These are phyloP conservation scores for Rhinoderma darwinii DNA, from an alignment of 2,113 vertebrate species.

Conservation along the genomic window DNA sequence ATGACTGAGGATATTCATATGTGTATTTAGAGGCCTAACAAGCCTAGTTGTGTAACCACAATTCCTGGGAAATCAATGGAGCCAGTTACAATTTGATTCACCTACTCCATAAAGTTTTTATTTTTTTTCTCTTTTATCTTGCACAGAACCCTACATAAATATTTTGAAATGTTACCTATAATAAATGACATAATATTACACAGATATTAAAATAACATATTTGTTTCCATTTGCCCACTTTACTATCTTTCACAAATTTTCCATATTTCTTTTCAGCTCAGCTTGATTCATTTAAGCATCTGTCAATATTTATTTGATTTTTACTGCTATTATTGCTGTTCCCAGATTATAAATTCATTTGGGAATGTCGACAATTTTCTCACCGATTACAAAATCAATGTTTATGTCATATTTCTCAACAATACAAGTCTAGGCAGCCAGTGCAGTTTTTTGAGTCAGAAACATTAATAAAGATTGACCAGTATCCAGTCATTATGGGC, in stretches of 20 bases:
- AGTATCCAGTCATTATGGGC: background rate
- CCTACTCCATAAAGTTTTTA: background rate
- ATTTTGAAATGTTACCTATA: background rate
- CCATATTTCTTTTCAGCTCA: slow-evolving; percentile 6
- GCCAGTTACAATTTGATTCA: background rate
- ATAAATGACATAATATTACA: background rate
- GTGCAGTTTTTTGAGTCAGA: background rate
- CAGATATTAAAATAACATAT: background rate
- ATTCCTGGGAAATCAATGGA: background rate
- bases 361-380: background rate
- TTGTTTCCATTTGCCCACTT: background rate
- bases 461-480: too few relatives aligned
- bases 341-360: background rate
- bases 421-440: background rate
- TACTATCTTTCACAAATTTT: background rate
- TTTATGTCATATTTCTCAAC: background rate
- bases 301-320: slow-evolving; percentile 18
- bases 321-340: background rate
- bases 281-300: background rate
- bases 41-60: background rate
- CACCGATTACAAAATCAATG: background rate
- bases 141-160: background rate
- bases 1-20: background rate
- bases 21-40: background rate
- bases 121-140: background rate